Conservation (phyloP, 2,888 invertebrate genomes). For the Zelleria hepariella region DNA sequence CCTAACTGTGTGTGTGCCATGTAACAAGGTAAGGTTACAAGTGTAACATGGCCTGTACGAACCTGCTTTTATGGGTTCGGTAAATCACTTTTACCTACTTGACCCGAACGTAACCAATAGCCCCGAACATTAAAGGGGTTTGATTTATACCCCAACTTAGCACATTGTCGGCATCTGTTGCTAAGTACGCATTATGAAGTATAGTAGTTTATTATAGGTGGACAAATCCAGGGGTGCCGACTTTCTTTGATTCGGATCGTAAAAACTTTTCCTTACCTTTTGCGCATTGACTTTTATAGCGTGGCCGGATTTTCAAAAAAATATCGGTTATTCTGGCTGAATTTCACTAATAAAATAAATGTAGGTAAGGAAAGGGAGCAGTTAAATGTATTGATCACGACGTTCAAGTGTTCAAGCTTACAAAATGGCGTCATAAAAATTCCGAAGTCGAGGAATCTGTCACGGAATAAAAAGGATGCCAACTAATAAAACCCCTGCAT, state of each 20-base stretch:
- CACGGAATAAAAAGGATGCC: not conserved
- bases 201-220: constrained; percentile 47
- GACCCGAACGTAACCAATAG: constrained; percentile 57
- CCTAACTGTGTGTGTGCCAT: not conserved
- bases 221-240: constrained; percentile 12
- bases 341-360: no score
- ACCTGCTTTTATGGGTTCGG: constrained; percentile 54
- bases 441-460: not conserved
- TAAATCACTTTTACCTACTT: constrained; percentile 64
- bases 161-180: constrained; percentile 64
- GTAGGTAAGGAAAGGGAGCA: no score
- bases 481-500: constrained; percentile 3
- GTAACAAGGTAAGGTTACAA: constrained; percentile 47
- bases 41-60: constrained; percentile 47
- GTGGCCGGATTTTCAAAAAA: not conserved
- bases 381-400: no score
- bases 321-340: no score
- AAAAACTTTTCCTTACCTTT: not conserved
- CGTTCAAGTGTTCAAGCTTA: no score
- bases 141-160: constrained; percentile 65
- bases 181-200: constrained; percentile 38
- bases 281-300: not conserved
- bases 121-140: constrained; percentile 62
- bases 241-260: not conserved
- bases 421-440: not conserved